Conservation (phyloP, 2,888 invertebrate genomes). For the Oscheius sp. region DNA sequence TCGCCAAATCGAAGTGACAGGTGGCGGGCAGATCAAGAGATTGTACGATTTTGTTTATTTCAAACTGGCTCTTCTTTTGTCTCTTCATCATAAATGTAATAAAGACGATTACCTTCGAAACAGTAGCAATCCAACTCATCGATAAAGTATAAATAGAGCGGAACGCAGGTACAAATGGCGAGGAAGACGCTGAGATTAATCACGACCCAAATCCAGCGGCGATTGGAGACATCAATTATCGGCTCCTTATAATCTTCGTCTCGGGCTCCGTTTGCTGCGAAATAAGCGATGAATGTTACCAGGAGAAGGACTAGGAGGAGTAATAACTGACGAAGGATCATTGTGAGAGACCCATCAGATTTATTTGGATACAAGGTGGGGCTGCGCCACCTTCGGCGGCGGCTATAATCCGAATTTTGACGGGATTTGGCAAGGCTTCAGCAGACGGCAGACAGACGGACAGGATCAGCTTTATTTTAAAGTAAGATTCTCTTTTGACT, state of each 20-base stretch:
- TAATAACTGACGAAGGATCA: too few species aligned
- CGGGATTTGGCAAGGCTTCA: too few species aligned
- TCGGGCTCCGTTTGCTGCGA: neutral
- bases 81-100: neutral
- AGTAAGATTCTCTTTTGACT: too few species aligned
- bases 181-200: neutral
- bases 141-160: neutral
- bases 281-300: neutral
- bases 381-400: too few species aligned
- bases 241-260: neutral
- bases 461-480: too few species aligned
- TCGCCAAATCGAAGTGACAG: slow-evolving; percentile 7
- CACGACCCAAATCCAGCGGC: neutral
- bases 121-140: neutral
- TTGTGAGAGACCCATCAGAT: too few species aligned
- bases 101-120: neutral
- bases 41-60: neutral
- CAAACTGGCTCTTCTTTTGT: neutral
- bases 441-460: too few species aligned
- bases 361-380: too few species aligned
- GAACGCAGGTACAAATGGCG: neutral
- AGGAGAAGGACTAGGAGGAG: neutral
- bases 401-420: too few species aligned
- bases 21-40: neutral
- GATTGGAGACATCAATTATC: neutral